phyloP scores from a whole-genome alignment of 2,888 invertebrate genomes.

The Xanthostigma xanthostigma region DNA sequence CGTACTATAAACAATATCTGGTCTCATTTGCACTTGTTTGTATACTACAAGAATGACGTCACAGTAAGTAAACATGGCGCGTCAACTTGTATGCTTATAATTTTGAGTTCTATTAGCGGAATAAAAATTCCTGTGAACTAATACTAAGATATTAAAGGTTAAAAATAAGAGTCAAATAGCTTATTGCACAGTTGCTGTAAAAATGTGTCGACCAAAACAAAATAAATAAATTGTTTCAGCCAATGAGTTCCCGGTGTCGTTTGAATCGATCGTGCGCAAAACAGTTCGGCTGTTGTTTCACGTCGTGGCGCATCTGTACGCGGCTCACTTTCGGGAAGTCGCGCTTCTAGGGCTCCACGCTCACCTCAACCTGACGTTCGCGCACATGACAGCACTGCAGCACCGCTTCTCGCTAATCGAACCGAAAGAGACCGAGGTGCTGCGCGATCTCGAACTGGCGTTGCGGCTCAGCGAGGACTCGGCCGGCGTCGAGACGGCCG shows the following conservation, averaged over 20 bases:
- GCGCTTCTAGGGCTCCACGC: constrained; percentile 86
- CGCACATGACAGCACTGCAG: constrained; percentile 79
- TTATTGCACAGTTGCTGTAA: background rate
- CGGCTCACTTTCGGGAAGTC: constrained; percentile 93
- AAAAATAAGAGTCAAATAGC: background rate
- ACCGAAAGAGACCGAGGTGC: constrained; percentile 88
- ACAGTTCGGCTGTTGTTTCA: constrained; percentile 93
- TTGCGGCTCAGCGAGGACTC: constrained; percentile 44
- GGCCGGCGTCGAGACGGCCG: background rate
- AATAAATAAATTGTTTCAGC: constrained; percentile 41
- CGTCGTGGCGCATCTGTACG: constrained; percentile 96
- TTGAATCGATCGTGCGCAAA: constrained; percentile 90
- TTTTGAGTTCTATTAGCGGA: too few species aligned
- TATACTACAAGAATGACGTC: too few species aligned
- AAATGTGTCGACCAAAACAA: background rate
- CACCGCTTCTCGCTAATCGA: constrained; percentile 85
- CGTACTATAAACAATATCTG: too few species aligned
- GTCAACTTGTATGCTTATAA: too few species aligned
- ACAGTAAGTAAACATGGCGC: too few species aligned
- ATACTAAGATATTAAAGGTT: too few species aligned
- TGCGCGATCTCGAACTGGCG: constrained; percentile 81
- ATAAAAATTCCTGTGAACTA: too few species aligned
- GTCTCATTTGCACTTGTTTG: too few species aligned
- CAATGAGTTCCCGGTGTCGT: constrained; percentile 86
- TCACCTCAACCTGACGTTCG: constrained; percentile 94